Evolutionary conservation across 2,797 vertebrate species (phyloP).

Genomic region (Platyrinchus mystaceus): DNA sequence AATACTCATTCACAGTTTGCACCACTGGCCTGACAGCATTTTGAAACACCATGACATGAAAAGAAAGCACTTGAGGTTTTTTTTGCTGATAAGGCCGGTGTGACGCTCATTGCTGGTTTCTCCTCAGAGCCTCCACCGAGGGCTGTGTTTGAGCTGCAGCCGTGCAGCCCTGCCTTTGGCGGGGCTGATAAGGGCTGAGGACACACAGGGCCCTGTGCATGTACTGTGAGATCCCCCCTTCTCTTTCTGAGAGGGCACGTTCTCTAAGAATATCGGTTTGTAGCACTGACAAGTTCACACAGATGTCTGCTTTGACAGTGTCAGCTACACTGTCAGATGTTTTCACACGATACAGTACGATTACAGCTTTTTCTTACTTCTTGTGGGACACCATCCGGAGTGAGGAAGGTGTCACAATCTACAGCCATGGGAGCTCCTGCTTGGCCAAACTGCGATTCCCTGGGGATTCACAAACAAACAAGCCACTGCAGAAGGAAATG

Average conservation of each 20-base stretch:
- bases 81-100: background rate
- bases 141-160: background rate
- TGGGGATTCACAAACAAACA: background rate
- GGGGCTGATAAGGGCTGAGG: background rate
- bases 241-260: background rate
- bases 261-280: background rate
- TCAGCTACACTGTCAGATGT: background rate
- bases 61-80: background rate
- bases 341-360: fast-evolving
- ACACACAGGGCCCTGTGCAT: background rate
- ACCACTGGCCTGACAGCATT: background rate
- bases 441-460: background rate
- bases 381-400: fast-evolving
- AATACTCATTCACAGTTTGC: constrained; percentile 42
- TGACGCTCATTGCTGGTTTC: background rate
- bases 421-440: background rate
- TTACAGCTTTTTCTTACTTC: background rate
- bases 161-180: fast-evolving
- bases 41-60: background rate
- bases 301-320: background rate
- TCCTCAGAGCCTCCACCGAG: background rate
- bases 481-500: background rate
- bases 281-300: background rate
- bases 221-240: fast-evolving
- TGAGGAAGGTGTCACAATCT: background rate